phyloP scores from a whole-genome alignment of 2,797 vertebrate species.

The Heteromormyrus szaboi region DNA sequence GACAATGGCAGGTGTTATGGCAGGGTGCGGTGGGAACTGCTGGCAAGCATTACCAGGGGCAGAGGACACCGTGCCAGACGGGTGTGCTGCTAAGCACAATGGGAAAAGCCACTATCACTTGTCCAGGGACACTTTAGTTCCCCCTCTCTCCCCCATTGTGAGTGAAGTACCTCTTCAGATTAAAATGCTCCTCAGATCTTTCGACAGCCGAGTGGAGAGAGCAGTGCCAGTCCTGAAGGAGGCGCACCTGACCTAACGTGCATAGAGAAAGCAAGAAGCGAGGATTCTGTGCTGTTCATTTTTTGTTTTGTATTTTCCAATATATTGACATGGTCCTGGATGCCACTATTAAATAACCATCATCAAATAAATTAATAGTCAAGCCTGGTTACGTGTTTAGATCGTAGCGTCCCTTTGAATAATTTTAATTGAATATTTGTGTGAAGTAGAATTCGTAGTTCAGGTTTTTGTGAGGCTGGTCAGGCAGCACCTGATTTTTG shows the following conservation, averaged over 20 bases:
- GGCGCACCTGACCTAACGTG: not conserved
- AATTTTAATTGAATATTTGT: not conserved
- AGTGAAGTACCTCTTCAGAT: not conserved
- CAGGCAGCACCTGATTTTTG: not conserved
- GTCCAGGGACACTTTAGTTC: not conserved
- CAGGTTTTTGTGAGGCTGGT: not conserved
- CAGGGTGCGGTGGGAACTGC: not conserved
- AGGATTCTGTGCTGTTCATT: not conserved
- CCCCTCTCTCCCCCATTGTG: not conserved
- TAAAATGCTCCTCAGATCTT: not conserved
- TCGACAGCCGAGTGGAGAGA: not conserved
- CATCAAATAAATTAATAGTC: not conserved
- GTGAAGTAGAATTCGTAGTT: not conserved
- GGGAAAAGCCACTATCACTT: not conserved
- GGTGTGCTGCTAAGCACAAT: not conserved
- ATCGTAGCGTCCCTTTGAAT: not conserved
- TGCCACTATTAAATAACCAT: not conserved
- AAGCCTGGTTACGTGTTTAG: not conserved
- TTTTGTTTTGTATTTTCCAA: not conserved
- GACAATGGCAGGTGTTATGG: not conserved
- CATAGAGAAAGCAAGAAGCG: constrained; percentile 1
- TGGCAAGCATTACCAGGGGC: not conserved
- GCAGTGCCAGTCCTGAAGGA: not conserved
- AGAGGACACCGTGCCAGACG: not conserved
- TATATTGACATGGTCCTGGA: not conserved